Conservation (phyloP, 2,888 invertebrate species). For the Rosalia funebris region DNA sequence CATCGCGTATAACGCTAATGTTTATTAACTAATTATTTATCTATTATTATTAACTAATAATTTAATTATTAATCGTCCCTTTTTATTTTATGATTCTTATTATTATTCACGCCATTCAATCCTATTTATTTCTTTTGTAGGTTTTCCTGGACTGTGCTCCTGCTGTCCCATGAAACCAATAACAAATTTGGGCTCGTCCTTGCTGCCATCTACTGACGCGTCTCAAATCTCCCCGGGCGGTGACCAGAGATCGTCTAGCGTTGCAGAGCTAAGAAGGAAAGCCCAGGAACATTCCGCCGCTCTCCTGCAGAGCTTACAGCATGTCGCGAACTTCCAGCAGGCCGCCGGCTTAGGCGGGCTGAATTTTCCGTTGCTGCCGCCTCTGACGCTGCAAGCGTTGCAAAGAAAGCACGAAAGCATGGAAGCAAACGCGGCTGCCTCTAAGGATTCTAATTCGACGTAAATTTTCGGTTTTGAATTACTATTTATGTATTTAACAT, state of each 20-base stretch:
- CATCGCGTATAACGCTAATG: too few species aligned
- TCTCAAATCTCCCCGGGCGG: conserved; percentile 62
- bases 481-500: too few species aligned
- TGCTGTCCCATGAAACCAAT: conserved; percentile 80
- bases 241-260: conserved; percentile 85
- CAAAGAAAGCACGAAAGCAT: conserved; percentile 57
- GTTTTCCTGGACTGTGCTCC: conserved; percentile 82
- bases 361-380: conserved; percentile 67
- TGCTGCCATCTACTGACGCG: conserved; percentile 59
- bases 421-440: conserved; percentile 37
- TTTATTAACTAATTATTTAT: too few species aligned
- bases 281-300: conserved; percentile 96
- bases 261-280: conserved; percentile 90
- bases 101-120: too few species aligned
- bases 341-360: conserved; percentile 66
- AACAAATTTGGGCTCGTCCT: conserved; percentile 54
- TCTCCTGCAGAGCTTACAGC: conserved; percentile 78
- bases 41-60: too few species aligned
- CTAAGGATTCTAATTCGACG: conserved; percentile 31
- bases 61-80: too few species aligned
- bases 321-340: conserved; percentile 71
- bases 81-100: too few species aligned
- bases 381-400: conserved; percentile 60
- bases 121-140: conserved; percentile 66
- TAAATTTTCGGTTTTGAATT: conserved; percentile 21